Base-by-base conservation (phyloP, 2,888 invertebrate species). In the Dyspetes luteomarginatus region DNA sequence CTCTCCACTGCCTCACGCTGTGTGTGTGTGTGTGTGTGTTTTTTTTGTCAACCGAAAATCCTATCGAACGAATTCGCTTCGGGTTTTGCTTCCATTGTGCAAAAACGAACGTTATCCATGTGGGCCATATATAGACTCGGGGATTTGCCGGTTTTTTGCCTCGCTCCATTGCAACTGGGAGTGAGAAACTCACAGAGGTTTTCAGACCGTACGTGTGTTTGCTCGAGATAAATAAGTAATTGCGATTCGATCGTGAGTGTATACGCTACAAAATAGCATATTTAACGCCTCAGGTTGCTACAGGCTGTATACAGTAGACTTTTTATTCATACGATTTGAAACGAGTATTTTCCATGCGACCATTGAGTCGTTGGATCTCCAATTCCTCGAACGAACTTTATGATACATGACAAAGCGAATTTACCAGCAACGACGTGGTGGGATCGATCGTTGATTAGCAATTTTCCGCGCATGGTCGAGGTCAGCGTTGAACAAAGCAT, bases 401-500 rank as follows among this genome's bases (percentile, higher is more conserved):
- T 4, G 9, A 17, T 2, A 15, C n/a, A 5, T n/a, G 60, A 4
- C 15, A 36, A 26, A 62, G 22, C 48, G 15, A 36, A 26, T 45
- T 19, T 41, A 19, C 17, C 28, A 36, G 19, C 24, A 43, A 24
- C n/a, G 26, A 3, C 26, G 43, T n/a, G 3, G 15, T 78, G n/a
- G n/a, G n/a, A 71, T 78, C 65, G 71, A 78, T 72, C 71, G 62
- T 78, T 65, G 65, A 78, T 78, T 78, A 72, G 71, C 19, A 52
- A 36, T 45, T 58, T 71, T 15, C 45, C 69, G 22, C 55, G 50
- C 48, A 7, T 67, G 60, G 22, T 17, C 64, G 64, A 67, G 77
- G 64, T 77, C 77, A 80, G 71, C 72, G 72, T 69, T 76, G 65
- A 67, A 17, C 52, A 41, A 43, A 55, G 62, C 74, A 19, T 17